phyloP scores from a whole-genome alignment of 2,113 vertebrate genomes.

The Ia io region DNA sequence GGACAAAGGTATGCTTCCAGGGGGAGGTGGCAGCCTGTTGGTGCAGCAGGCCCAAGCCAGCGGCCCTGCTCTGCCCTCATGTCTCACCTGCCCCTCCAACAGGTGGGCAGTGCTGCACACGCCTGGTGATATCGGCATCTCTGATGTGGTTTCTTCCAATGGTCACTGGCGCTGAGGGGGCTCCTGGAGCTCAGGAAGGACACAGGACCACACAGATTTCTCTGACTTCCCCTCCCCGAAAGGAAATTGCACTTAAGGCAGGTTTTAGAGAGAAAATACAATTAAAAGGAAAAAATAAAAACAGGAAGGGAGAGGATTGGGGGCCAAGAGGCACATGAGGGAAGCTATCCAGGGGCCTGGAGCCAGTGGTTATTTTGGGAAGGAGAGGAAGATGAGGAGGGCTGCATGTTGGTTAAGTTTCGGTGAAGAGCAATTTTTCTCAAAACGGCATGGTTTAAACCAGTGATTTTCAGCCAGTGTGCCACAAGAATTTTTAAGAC shows the following conservation, averaged over 20 bases:
- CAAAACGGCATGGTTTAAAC: not conserved
- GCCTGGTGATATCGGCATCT: rapidly evolving
- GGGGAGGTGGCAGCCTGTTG: not conserved
- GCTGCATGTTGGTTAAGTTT: not conserved
- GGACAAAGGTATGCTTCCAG: conserved; percentile 91
- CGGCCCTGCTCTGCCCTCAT: not conserved
- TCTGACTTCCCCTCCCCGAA: not conserved
- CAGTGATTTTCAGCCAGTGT: not conserved
- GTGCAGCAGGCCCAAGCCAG: not conserved
- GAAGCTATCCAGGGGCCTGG: not conserved
- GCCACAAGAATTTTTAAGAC: too few species aligned
- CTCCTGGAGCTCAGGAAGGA: not conserved
- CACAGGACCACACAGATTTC: too few species aligned
- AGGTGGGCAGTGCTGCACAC: not conserved
- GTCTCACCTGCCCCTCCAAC: not conserved
- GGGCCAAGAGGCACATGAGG: not conserved
- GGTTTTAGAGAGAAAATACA: not conserved
- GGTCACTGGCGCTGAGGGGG: not conserved
- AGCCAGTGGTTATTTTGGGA: not conserved
- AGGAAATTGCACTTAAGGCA: not conserved
- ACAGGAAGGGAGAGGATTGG: not conserved
- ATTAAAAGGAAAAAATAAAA: not conserved
- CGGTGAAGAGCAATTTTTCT: conserved; percentile 16
- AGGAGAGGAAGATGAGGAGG: not conserved
- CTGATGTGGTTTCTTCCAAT: not conserved